Evolutionary conservation across 2,888 invertebrate genomes (phyloP).

Genomic region (Gandaritis pyraliata): DNA sequence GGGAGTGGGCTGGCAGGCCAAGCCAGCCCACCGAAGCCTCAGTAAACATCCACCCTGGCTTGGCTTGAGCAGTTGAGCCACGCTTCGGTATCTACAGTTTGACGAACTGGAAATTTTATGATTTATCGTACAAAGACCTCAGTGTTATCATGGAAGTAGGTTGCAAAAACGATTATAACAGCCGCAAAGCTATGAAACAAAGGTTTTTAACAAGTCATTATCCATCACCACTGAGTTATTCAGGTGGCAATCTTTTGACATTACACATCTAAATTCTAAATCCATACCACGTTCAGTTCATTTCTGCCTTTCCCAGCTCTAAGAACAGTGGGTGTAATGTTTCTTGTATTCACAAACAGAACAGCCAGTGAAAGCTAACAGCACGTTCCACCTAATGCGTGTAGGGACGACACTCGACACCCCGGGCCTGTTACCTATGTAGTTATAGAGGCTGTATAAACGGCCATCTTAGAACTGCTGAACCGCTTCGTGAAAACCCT

Average conservation of each 20-base stretch:
- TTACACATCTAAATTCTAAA: slow-evolving; percentile 33
- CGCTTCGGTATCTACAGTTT: slow-evolving; percentile 44
- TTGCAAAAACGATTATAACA: not conserved
- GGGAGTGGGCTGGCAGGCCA: slow-evolving; percentile 64
- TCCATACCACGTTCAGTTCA: slow-evolving; percentile 45
- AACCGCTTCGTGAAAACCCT: too few relatives aligned
- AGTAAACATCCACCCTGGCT: slow-evolving; percentile 64
- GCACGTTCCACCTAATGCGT: slow-evolving; percentile 73
- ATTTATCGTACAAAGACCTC: too few relatives aligned
- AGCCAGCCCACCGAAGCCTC: slow-evolving; percentile 58
- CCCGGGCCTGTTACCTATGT: slow-evolving; percentile 49
- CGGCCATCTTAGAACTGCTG: slow-evolving; percentile 19
- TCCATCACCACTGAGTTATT: not conserved
- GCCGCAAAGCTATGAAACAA: not conserved
- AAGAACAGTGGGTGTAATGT: slow-evolving; percentile 67
- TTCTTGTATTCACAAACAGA: slow-evolving; percentile 69
- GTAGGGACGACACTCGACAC: slow-evolving; percentile 76
- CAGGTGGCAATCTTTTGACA: not conserved
- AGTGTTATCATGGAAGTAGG: too few relatives aligned
- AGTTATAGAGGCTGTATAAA: slow-evolving; percentile 20
- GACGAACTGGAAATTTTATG: not conserved
- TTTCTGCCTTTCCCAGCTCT: slow-evolving; percentile 44
- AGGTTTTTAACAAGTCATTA: not conserved
- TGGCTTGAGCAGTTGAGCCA: slow-evolving; percentile 42
- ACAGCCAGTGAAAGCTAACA: slow-evolving; percentile 75